Percentiles rank a stretch among this genome's conserved stretches.
Evolutionary conservation across 2,888 invertebrate species (phyloP).

Genomic region (Mythimna loreyi): DNA sequence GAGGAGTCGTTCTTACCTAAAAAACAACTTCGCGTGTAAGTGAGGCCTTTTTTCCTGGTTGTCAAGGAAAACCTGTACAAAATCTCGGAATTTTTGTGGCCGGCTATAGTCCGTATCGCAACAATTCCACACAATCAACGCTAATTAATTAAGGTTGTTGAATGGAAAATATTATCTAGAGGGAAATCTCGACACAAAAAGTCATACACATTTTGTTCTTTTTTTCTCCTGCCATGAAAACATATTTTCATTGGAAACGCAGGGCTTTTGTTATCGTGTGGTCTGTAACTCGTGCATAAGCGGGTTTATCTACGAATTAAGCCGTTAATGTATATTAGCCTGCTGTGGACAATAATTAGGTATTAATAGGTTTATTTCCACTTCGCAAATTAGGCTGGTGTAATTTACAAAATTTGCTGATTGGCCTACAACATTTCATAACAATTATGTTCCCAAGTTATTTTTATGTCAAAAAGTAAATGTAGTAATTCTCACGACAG

Average conservation of each 20-base stretch:
- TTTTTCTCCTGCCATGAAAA: background rate
- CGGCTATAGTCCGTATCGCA: constrained; percentile 31
- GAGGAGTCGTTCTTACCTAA: constrained; percentile 17
- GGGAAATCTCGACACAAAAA: constrained; percentile 43
- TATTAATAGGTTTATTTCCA: constrained; percentile 39
- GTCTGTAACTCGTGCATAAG: constrained; percentile 26
- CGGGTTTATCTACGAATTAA: constrained; percentile 38
- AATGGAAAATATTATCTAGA: constrained; percentile 49
- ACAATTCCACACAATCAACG: constrained; percentile 40
- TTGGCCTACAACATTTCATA: background rate
- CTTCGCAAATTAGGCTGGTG: constrained; percentile 34
- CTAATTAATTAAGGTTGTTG: constrained; percentile 55
- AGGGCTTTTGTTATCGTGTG: constrained; percentile 11
- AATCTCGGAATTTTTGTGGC: constrained; percentile 26
- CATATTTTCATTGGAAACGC: constrained; percentile 8
- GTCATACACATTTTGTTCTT: constrained; percentile 11
- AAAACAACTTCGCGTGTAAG: constrained; percentile 33
- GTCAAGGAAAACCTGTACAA: constrained; percentile 51
- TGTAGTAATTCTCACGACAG: background rate
- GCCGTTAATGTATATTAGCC: constrained; percentile 37
- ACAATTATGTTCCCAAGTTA: too few species aligned
- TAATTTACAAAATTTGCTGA: constrained; percentile 27
- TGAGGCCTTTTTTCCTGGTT: constrained; percentile 37
- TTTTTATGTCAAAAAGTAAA: background rate
- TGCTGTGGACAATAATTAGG: constrained; percentile 39